A percentile compares a stretch with the other conserved stretches of the same genome.
Evolutionary conservation across 2,797 vertebrate species (phyloP).

Genomic region (Hirundo rustica): DNA sequence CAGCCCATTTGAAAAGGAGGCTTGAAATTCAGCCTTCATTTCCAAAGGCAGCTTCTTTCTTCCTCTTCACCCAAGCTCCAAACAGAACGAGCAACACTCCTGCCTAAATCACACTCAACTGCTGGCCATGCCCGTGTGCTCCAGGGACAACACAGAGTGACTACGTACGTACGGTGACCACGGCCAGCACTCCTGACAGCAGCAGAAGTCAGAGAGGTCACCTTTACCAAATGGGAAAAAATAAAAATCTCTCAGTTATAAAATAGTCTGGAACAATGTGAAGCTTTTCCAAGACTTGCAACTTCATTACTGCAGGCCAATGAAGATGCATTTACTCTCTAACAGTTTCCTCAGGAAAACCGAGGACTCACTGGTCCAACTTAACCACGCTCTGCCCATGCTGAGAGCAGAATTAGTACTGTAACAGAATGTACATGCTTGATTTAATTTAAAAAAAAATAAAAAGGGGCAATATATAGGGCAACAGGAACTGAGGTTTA

Average conservation of each 20-base stretch:
- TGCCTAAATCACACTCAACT: not conserved
- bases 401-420: not conserved
- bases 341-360: not conserved
- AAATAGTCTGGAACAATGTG: not conserved
- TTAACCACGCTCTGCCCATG: not conserved
- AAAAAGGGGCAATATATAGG: not conserved
- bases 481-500: not conserved
- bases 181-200: not conserved
- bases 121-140: not conserved
- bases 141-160: not conserved
- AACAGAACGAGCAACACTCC: rapidly evolving
- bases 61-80: not conserved
- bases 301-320: not conserved
- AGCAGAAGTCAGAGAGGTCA: not conserved
- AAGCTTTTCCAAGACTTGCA: not conserved
- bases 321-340: not conserved
- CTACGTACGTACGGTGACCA: rapidly evolving
- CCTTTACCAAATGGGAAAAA: not conserved
- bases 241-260: not conserved
- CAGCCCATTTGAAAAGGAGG: not conserved
- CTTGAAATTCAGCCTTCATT: not conserved
- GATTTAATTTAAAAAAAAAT: not conserved
- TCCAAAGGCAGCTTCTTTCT: not conserved
- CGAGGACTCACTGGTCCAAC: not conserved
- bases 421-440: not conserved